Conservation (phyloP, 2,888 invertebrate species). For the Cheilosia impressa region DNA sequence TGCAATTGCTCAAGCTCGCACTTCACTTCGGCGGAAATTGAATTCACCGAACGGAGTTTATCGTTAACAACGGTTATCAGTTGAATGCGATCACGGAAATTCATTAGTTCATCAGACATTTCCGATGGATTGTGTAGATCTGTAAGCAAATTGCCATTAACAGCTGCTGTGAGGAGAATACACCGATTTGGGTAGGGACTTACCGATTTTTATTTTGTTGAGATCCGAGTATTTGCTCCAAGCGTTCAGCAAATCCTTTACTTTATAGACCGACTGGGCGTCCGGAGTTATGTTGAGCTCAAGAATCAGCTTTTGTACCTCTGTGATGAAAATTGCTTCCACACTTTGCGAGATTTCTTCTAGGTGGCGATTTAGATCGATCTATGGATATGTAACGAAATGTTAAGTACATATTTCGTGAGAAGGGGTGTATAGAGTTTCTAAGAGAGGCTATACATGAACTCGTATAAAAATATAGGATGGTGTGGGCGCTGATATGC, state of each 20-base stretch:
- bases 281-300: conserved; percentile 39
- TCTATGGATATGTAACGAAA: conserved; percentile 76
- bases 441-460: too few relatives aligned
- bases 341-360: conserved; percentile 86
- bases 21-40: conserved; percentile 34
- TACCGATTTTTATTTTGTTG: conserved; percentile 77
- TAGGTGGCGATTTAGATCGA: conserved; percentile 85
- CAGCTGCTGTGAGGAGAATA: neutral
- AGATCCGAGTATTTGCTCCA: conserved; percentile 81
- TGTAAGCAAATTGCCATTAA: conserved; percentile 57
- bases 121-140: conserved; percentile 77
- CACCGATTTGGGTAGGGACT: neutral
- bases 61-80: conserved; percentile 77
- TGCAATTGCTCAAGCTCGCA: conserved; percentile 46
- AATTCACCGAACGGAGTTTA: conserved; percentile 68
- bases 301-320: conserved; percentile 77
- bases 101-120: conserved; percentile 79
- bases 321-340: conserved; percentile 77
- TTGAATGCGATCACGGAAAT: conserved; percentile 80
- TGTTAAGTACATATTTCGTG: too few relatives aligned
- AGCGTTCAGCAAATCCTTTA: conserved; percentile 76
- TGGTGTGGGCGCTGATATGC: too few relatives aligned
- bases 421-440: too few relatives aligned
- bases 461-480: too few relatives aligned
- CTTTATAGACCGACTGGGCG: neutral